These are phyloP conservation scores for Litoditis marina DNA, from an alignment of 2,888 invertebrate genomes.

Conservation along the genomic window DNA sequence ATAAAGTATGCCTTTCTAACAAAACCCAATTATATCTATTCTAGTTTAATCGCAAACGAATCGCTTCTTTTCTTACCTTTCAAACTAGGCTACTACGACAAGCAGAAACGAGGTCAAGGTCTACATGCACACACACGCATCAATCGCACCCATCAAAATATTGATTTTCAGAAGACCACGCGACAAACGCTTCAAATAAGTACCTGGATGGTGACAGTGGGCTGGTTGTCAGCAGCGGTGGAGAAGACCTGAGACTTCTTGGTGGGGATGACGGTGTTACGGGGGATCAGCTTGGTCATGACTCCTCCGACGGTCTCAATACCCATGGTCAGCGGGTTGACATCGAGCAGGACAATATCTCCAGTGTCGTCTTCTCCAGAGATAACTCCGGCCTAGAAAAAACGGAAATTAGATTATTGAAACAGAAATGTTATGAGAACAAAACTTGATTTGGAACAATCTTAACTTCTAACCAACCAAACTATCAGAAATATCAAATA, in stretches of 20 bases:
- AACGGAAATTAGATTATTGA: too few species aligned
- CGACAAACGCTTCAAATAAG: not conserved
- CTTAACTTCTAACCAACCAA: too few species aligned
- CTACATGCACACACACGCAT: too few species aligned
- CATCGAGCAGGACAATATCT: conserved; percentile 91
- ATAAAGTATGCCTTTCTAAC: not conserved
- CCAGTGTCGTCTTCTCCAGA: conserved; percentile 83
- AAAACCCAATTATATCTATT: not conserved
- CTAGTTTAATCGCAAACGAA: not conserved
- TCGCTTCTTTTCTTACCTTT: not conserved
- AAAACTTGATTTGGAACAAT: too few species aligned
- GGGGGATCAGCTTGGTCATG: conserved; percentile 95
- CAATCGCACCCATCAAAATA: too few species aligned
- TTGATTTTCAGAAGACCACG: too few species aligned
- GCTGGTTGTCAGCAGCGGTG: conserved; percentile 96
- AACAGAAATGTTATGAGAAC: too few species aligned
- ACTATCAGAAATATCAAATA: too few species aligned
- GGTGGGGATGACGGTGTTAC: conserved; percentile 97
- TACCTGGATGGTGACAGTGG: conserved; percentile 91
- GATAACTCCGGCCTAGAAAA: conserved; percentile 94
- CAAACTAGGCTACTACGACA: not conserved
- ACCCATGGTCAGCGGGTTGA: conserved; percentile 96
- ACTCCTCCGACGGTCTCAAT: conserved; percentile 99
- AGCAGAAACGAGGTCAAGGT: too few species aligned
- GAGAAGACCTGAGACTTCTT: conserved; percentile 99